A percentile compares a stretch with the other conserved stretches of the same genome.
Conservation (phyloP, 2,113 vertebrate genomes). For the Otolemur garnettii region DNA sequence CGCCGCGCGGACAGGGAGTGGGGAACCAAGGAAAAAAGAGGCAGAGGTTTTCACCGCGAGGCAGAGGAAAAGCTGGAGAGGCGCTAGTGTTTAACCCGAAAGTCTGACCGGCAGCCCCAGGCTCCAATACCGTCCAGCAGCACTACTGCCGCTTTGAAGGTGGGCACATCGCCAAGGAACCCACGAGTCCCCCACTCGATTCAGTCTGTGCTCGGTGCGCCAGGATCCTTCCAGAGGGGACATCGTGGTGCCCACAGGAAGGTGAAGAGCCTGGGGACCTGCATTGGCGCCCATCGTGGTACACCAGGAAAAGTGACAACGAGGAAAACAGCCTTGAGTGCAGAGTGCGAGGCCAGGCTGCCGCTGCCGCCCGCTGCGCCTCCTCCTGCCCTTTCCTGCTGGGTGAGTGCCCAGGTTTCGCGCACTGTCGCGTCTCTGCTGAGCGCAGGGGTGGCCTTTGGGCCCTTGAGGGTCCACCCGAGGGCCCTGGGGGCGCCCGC, state of each 20-base stretch:
- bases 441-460: conserved; percentile 7
- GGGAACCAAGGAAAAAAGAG: neutral
- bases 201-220: conserved; percentile 30
- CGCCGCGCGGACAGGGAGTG: neutral
- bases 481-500: conserved; percentile 1
- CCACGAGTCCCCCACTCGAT: conserved; percentile 47
- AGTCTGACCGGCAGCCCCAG: conserved; percentile 59
- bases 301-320: conserved; percentile 65
- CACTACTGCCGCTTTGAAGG: conserved; percentile 2
- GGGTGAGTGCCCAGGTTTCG: conserved; percentile 72
- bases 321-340: conserved; percentile 1
- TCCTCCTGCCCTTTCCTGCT: conserved; percentile 50
- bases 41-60: neutral
- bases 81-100: conserved; percentile 30
- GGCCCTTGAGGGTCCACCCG: neutral
- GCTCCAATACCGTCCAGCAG: conserved; percentile 43
- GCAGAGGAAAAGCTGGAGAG: conserved; percentile 13
- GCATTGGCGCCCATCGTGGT: conserved; percentile 6
- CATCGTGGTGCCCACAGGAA: neutral
- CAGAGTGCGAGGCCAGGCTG: conserved; percentile 35
- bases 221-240: conserved; percentile 38
- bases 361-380: neutral
- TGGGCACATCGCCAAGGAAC: neutral
- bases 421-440: neutral
- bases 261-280: conserved; percentile 41